Percentiles rank a stretch among this genome's conserved stretches.
Conservation (phyloP, 2,113 vertebrate genomes). For the Todiramphus saurophagus region DNA sequence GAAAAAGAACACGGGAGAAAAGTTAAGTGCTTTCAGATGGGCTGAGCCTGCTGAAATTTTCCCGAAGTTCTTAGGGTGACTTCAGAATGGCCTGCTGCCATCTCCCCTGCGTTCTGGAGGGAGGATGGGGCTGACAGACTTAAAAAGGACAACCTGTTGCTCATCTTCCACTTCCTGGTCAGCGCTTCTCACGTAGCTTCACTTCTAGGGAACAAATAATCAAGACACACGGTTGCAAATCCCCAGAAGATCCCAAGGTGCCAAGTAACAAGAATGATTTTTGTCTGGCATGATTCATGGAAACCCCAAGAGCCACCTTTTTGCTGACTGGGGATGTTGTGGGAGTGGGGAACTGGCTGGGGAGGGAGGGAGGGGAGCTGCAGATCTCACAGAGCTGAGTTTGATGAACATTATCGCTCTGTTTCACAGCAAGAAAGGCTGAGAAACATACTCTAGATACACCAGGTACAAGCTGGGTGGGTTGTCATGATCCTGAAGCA, state of each 20-base stretch:
- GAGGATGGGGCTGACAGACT: background rate
- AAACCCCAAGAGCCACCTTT: fast-evolving
- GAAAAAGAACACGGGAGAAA: background rate
- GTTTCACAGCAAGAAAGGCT: too few relatives aligned
- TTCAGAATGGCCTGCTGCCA: background rate
- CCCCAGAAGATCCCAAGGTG: background rate
- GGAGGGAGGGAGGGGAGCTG: fast-evolving
- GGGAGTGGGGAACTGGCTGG: background rate
- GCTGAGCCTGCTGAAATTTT: background rate
- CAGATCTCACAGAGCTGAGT: too few relatives aligned
- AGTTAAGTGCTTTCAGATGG: background rate
- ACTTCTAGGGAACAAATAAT: background rate
- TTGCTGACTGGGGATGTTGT: fast-evolving
- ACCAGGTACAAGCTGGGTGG: fast-evolving
- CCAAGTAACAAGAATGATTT: background rate
- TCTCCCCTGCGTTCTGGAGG: background rate
- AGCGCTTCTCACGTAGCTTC: background rate
- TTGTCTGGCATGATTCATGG: too few relatives aligned
- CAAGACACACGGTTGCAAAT: background rate
- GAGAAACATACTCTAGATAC: background rate
- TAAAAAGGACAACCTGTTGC: background rate
- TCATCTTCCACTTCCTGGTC: background rate
- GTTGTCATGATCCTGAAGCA: background rate
- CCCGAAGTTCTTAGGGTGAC: background rate
- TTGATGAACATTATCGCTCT: background rate